Conservation (phyloP, 2,888 invertebrate genomes). For the Ceratothoa steindachneri region DNA sequence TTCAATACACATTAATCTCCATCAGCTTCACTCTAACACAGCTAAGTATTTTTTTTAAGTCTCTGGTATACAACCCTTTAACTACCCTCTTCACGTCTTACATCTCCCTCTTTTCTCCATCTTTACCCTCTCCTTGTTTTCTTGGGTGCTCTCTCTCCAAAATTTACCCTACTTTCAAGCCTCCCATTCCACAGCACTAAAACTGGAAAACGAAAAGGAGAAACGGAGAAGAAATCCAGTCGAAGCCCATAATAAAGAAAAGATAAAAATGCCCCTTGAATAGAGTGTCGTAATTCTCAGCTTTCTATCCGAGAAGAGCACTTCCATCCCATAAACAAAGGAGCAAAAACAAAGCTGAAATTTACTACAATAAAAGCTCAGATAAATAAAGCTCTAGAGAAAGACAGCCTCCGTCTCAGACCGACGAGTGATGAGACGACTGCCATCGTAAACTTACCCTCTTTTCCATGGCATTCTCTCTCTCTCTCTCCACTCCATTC, state of each 20-base stretch:
- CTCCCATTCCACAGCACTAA: constrained; percentile 7
- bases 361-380: constrained; percentile 13
- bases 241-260: constrained; percentile 15
- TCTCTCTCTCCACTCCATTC: not conserved
- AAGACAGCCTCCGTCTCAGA: constrained; percentile 13
- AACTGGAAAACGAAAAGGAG: not conserved
- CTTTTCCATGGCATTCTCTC: not conserved
- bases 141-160: too few relatives aligned
- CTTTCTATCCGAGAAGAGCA: constrained; percentile 1
- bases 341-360: constrained; percentile 15
- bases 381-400: constrained; percentile 15
- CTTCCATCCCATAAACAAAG: constrained; percentile 12
- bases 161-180: not conserved
- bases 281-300: constrained; percentile 12
- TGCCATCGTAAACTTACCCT: constrained; percentile 13
- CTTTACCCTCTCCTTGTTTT: not conserved
- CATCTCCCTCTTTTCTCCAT: not conserved
- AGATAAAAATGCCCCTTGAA: constrained; percentile 9
- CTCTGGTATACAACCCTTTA: too few relatives aligned
- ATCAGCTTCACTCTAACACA: too few relatives aligned
- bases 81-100: too few relatives aligned
- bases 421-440: constrained; percentile 10
- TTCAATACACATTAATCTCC: too few relatives aligned
- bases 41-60: too few relatives aligned
- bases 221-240: constrained; percentile 10